Conservation (phyloP, 2,888 invertebrate species). For the Platycheirus rosarum region DNA sequence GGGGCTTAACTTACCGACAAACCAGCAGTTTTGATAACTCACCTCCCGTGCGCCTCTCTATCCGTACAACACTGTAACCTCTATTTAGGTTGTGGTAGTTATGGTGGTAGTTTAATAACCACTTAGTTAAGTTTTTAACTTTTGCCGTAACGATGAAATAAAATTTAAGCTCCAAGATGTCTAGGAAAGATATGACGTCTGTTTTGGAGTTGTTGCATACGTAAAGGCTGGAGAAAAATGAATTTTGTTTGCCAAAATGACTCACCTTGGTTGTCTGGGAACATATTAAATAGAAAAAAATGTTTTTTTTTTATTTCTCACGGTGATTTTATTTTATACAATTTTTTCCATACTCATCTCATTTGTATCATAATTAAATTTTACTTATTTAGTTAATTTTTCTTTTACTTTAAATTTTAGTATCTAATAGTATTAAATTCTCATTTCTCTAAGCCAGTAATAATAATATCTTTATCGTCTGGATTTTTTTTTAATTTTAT, state of each 20-base stretch:
- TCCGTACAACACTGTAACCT: slow-evolving; percentile 3
- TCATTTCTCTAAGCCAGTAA: slow-evolving; percentile 59
- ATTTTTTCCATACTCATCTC: slow-evolving; percentile 52
- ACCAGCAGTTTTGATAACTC: slow-evolving; percentile 65
- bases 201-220: slow-evolving; percentile 14
- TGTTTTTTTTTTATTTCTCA: slow-evolving; percentile 19
- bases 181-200: slow-evolving; percentile 57
- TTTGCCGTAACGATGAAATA: slow-evolving; percentile 22
- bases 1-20: slow-evolving; percentile 62
- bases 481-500: slow-evolving; percentile 22
- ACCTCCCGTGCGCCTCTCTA: neutral
- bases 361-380: slow-evolving; percentile 30
- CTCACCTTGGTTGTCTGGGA: neutral
- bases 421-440: slow-evolving; percentile 68
- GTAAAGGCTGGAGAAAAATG: too few relatives aligned
- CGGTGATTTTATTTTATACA: slow-evolving; percentile 68
- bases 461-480: neutral
- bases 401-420: slow-evolving; percentile 38
- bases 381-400: slow-evolving; percentile 13
- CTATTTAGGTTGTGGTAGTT: slow-evolving; percentile 41
- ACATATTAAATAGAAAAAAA: neutral
- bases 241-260: slow-evolving; percentile 22
- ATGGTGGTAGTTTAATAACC: slow-evolving; percentile 70
- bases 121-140: slow-evolving; percentile 70
- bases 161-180: slow-evolving; percentile 59